Conservation (phyloP, 2,113 vertebrate species). For the Pachyramphus minor region DNA sequence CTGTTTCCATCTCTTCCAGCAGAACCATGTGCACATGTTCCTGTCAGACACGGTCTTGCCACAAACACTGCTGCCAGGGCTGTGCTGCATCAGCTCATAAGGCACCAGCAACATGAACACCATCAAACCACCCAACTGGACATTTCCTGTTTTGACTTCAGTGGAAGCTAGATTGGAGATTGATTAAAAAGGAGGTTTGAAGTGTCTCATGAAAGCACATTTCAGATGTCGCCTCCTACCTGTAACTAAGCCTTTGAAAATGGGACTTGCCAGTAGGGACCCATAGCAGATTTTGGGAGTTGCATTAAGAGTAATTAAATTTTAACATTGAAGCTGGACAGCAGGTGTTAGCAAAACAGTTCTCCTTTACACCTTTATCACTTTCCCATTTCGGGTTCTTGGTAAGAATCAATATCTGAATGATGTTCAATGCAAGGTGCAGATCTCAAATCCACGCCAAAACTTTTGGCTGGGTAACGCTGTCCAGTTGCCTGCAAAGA, state of each 20-base stretch:
- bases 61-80: accelerated
- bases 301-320: background rate
- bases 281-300: background rate
- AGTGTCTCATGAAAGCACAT: background rate
- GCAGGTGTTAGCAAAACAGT: background rate
- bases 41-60: background rate
- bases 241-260: background rate
- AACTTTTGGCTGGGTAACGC: background rate
- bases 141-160: background rate
- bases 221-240: background rate
- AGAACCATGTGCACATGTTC: background rate
- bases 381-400: background rate
- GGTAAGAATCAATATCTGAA: background rate
- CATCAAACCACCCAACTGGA: background rate
- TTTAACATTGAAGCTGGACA: background rate
- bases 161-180: background rate
- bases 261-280: background rate
- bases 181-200: background rate
- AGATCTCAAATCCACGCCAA: background rate
- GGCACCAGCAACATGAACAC: background rate
- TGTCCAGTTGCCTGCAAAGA: background rate
- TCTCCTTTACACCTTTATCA: background rate
- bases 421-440: background rate
- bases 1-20: background rate
- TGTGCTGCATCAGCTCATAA: accelerated